phyloP scores from a whole-genome alignment of 2,113 vertebrate genomes.

The Terrapene triunguis region DNA sequence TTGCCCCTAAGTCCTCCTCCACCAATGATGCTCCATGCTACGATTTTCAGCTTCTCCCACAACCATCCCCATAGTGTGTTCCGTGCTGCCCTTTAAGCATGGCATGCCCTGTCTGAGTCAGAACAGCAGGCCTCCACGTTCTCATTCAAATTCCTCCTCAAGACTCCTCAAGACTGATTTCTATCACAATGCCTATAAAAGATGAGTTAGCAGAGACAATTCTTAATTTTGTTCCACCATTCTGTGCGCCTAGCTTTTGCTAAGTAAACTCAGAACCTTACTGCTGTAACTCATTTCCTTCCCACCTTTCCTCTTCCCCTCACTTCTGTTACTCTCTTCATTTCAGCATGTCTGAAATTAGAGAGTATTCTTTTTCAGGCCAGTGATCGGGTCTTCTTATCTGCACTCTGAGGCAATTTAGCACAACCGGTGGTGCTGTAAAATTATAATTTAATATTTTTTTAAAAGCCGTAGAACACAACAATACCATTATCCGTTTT shows the following conservation, averaged over 20 bases:
- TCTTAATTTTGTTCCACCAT: neutral
- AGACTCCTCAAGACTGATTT: conserved; percentile 1
- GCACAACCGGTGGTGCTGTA: neutral
- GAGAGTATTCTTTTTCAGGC: neutral
- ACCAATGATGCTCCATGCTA: neutral
- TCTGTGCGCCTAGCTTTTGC: neutral
- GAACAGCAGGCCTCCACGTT: neutral
- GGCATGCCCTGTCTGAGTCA: neutral
- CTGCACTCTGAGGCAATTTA: conserved; percentile 28
- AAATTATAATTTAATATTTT: neutral
- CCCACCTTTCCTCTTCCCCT: neutral
- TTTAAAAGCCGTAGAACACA: neutral
- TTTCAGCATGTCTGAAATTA: conserved; percentile 33
- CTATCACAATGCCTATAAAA: conserved; percentile 1
- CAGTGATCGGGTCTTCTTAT: neutral
- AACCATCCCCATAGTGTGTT: neutral
- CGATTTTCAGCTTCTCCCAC: neutral
- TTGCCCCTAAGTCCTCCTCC: neutral
- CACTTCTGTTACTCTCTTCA: neutral
- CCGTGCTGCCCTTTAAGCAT: neutral
- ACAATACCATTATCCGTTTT: neutral
- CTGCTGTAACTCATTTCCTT: conserved; percentile 46
- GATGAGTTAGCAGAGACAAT: conserved; percentile 38
- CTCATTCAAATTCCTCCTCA: conserved; percentile 18
- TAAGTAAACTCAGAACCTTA: conserved; percentile 54